Percentiles rank a stretch among this genome's conserved stretches.
These are phyloP conservation scores for Trissolcus basalis DNA, from an alignment of 1,140 invertebrate species.

Conservation along the genomic window DNA sequence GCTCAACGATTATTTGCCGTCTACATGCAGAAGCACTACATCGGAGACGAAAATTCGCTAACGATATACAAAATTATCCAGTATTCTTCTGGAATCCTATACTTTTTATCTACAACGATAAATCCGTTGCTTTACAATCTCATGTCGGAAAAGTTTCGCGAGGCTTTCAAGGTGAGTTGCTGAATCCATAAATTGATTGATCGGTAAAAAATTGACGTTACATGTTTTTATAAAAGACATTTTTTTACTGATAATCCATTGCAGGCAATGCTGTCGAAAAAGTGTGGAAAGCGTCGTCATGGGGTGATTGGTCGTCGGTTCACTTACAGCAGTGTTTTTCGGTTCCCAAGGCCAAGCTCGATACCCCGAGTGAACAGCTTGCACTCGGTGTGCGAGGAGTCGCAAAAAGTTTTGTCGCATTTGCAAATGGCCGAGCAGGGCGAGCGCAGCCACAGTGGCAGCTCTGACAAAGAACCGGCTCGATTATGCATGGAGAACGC, in stretches of 20 bases:
- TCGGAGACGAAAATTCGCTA: conserved; percentile 64
- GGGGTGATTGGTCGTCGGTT: conserved; percentile 55
- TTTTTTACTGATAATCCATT: too few species aligned
- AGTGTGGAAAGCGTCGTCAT: conserved; percentile 65
- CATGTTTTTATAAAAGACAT: too few species aligned
- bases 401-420: conserved; percentile 58
- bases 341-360: conserved; percentile 58
- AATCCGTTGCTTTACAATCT: conserved; percentile 92
- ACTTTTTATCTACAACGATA: conserved; percentile 85
- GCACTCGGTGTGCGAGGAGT: conserved; percentile 66
- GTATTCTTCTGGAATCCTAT: conserved; percentile 83
- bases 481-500: conserved; percentile 23
- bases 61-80: conserved; percentile 80
- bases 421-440: conserved; percentile 6
- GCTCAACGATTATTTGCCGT: conserved; percentile 88
- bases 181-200: too few species aligned
- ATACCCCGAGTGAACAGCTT: conserved; percentile 37
- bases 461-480: conserved; percentile 22
- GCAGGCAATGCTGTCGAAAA: conserved; percentile 73
- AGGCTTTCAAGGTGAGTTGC: conserved; percentile 84
- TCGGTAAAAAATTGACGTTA: too few species aligned
- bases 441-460: conserved; percentile 6
- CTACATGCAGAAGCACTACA: conserved; percentile 77
- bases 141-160: conserved; percentile 91
- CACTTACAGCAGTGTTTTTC: conserved; percentile 68